Base-by-base conservation (phyloP, 2,797 vertebrate genomes). In the Acipenser ruthenus region DNA sequence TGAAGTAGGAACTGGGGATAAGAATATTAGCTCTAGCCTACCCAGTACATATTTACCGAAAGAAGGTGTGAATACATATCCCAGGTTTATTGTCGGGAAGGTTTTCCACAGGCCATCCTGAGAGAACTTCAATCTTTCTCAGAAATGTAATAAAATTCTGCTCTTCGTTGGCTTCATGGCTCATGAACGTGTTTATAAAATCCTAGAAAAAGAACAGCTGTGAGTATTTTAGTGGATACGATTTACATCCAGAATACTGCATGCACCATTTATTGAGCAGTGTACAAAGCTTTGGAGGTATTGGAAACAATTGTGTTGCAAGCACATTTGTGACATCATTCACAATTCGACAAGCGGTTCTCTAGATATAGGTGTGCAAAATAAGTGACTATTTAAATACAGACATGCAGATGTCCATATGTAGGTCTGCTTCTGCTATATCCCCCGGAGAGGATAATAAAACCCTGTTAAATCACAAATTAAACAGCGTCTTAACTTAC, bases 101-200 rank as follows among this genome's bases (percentile, higher is more conserved):
- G 52, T 74, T 71, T 49, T 80, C 70, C 61, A 69, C 0, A 47
- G 66, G n/a, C 13, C 68, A 71, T 60, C 69, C 61, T 52, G 52
- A 72, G 71, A 79, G 55, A 47, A 75, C 52, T 48, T 67, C 49
- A 70, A 12, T 0, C 1, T 37, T 72, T 51, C 12, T 23, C 48
- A 79, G 48, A 49, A 80, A 74, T 13, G 64, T 60, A 58, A 64
- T 68, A 64, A 74, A 70, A 68, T 72, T 47, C 62, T 47, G 1
- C 10, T 65, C 70, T 10, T 74, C 50, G 10, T 52, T 8, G 37
- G 8, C 15, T 52, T 60, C 0, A 48, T 53, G 72, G 60, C 65
- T 69, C 65, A 75, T 6, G 71, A 80, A 76, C 62, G 68, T 8
- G 6, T 56, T 70, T 66, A 68, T 70, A 67, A 80, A 65, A 6